phyloP scores from a whole-genome alignment of 2,113 vertebrate genomes.

The Sturnira hondurensis region DNA sequence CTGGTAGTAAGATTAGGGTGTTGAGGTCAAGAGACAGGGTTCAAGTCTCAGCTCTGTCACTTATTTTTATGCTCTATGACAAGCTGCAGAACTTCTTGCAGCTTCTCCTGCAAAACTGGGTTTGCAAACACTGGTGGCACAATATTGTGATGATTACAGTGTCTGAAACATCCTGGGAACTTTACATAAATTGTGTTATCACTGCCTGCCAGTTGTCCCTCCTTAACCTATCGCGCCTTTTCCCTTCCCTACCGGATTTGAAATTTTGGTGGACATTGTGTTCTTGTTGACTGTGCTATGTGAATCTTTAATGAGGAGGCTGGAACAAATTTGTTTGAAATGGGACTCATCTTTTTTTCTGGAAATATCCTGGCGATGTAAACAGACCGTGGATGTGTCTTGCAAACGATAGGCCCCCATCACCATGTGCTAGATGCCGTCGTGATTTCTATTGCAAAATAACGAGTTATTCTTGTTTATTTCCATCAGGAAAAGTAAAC shows the following conservation, averaged over 20 bases:
- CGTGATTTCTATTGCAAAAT: neutral
- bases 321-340: neutral
- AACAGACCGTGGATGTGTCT: neutral
- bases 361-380: neutral
- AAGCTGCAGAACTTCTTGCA: neutral
- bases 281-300: neutral
- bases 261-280: neutral
- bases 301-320: neutral
- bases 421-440: neutral
- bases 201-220: neutral
- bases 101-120: neutral
- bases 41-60: neutral
- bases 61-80: neutral
- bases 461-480: neutral
- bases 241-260: neutral
- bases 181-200: neutral
- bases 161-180: neutral
- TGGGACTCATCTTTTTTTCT: neutral
- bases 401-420: neutral
- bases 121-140: neutral
- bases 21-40: neutral
- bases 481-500: neutral
- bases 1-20: neutral
- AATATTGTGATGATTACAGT: neutral
- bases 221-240: neutral